Evolutionary conservation across 1,140 invertebrate species (phyloP).

Genomic region (Mycetomoellerius zeteki): DNA sequence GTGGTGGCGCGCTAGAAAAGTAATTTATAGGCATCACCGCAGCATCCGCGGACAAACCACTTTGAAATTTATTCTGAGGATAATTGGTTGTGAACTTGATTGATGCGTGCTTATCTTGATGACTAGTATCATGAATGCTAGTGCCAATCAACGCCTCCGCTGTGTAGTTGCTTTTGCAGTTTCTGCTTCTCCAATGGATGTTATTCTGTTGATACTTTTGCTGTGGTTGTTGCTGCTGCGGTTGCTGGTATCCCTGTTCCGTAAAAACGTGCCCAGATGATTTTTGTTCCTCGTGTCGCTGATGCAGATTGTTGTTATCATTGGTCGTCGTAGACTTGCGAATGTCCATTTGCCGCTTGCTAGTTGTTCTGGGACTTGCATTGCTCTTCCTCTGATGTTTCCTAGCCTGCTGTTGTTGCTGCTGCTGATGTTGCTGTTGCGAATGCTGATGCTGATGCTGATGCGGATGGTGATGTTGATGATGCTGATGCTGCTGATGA

Average conservation of each 20-base stretch:
- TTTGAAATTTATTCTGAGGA: slow-evolving; percentile 83
- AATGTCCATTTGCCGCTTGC: slow-evolving; percentile 84
- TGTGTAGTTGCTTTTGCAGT: slow-evolving; percentile 88
- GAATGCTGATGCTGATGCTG: slow-evolving; percentile 78
- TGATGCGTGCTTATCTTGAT: slow-evolving; percentile 82
- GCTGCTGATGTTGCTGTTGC: slow-evolving; percentile 76
- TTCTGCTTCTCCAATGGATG: slow-evolving; percentile 83
- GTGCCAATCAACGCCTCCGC: slow-evolving; percentile 88
- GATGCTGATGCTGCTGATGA: slow-evolving; percentile 74
- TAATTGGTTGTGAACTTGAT: slow-evolving; percentile 84
- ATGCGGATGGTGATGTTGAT: slow-evolving; percentile 71
- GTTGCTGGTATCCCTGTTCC: slow-evolving; percentile 81
- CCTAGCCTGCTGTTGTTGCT: slow-evolving; percentile 71
- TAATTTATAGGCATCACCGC: slow-evolving; percentile 85
- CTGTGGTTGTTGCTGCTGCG: slow-evolving; percentile 73
- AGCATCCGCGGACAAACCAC: slow-evolving; percentile 75
- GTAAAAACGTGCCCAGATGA: slow-evolving; percentile 74
- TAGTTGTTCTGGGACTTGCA: slow-evolving; percentile 79
- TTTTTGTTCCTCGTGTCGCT: slow-evolving; percentile 83
- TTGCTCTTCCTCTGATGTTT: slow-evolving; percentile 82
- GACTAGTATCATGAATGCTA: slow-evolving; percentile 81
- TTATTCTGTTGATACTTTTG: slow-evolving; percentile 85
- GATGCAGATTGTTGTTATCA: slow-evolving; percentile 75
- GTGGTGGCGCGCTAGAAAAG: slow-evolving; percentile 79
- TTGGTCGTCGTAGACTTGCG: slow-evolving; percentile 79